A percentile compares a stretch with the other conserved stretches of the same genome.
These are phyloP conservation scores for Heliconius charithonia DNA, from an alignment of 2,888 invertebrate species.

Conservation along the genomic window DNA sequence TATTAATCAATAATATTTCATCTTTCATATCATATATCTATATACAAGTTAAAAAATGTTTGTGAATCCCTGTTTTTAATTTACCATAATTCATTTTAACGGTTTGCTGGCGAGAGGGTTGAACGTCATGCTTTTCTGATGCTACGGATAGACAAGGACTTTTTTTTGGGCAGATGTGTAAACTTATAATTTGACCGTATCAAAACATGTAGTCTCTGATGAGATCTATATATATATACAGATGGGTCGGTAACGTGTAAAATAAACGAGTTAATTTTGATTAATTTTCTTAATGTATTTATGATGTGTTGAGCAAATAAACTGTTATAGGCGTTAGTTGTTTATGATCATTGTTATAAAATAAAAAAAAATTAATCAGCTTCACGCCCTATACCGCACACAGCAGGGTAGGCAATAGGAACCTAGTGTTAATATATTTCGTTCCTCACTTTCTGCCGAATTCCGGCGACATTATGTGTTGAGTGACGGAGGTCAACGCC, in stretches of 20 bases:
- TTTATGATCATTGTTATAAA: background rate
- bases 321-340: background rate
- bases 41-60: constrained; percentile 50
- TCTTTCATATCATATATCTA: too few relatives aligned
- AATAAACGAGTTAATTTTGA: constrained; percentile 40
- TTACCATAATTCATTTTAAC: constrained; percentile 81
- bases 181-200: constrained; percentile 79
- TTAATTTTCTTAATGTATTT: constrained; percentile 39
- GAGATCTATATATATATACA: constrained; percentile 43
- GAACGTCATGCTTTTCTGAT: constrained; percentile 72
- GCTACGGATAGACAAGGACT: constrained; percentile 61
- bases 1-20: too few relatives aligned
- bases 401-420: too few relatives aligned
- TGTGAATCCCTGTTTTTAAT: constrained; percentile 56
- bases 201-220: constrained; percentile 70
- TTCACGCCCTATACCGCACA: too few relatives aligned
- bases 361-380: too few relatives aligned
- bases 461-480: too few relatives aligned
- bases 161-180: constrained; percentile 74
- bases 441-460: too few relatives aligned
- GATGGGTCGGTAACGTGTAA: constrained; percentile 28
- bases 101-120: constrained; percentile 78
- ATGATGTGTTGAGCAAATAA: constrained; percentile 28
- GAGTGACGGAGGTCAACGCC: too few relatives aligned
- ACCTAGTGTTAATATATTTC: too few relatives aligned